phyloP scores from a whole-genome alignment of 2,888 invertebrate species.

The Dasysyrphus albostriatus region DNA sequence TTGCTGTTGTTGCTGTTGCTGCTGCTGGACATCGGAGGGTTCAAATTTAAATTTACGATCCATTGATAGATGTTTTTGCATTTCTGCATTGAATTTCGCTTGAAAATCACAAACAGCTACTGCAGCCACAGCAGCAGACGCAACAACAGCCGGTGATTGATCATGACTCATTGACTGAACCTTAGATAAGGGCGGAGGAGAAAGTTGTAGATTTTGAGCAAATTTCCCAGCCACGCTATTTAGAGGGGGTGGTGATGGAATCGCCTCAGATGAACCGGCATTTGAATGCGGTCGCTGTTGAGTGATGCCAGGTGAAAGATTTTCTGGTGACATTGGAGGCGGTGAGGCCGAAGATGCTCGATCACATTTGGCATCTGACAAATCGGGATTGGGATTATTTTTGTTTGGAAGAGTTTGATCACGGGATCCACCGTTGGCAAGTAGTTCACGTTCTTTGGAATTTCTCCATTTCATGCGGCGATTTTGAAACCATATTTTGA shows the following conservation, averaged over 20 bases:
- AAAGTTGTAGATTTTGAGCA: conserved; percentile 79
- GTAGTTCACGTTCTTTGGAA: conserved; percentile 96
- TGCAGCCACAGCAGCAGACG: conserved; percentile 63
- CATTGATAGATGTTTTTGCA: conserved; percentile 82
- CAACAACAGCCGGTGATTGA: conserved; percentile 77
- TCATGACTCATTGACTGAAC: conserved; percentile 77
- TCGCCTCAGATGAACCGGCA: conserved; percentile 63
- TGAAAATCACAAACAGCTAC: conserved; percentile 79
- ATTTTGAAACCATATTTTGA: conserved; percentile 95
- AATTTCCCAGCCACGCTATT: conserved; percentile 55
- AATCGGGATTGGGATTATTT: conserved; percentile 97
- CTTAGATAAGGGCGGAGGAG: conserved; percentile 80
- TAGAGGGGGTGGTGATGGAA: conserved; percentile 78
- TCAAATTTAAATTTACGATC: conserved; percentile 82
- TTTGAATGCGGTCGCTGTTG: conserved; percentile 79
- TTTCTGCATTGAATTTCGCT: conserved; percentile 83
- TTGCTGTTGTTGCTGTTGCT: conserved; percentile 80
- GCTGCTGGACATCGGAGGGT: conserved; percentile 78
- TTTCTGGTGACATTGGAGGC: conserved; percentile 82
- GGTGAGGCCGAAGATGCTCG: conserved; percentile 88
- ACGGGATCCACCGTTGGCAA: conserved; percentile 96
- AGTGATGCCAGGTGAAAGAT: conserved; percentile 78
- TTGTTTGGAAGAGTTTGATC: conserved; percentile 98
- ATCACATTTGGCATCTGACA: conserved; percentile 95
- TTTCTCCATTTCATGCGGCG: conserved; percentile 99